phyloP scores from a whole-genome alignment of 2,113 vertebrate genomes.

The Porphyrio hochstetteri region DNA sequence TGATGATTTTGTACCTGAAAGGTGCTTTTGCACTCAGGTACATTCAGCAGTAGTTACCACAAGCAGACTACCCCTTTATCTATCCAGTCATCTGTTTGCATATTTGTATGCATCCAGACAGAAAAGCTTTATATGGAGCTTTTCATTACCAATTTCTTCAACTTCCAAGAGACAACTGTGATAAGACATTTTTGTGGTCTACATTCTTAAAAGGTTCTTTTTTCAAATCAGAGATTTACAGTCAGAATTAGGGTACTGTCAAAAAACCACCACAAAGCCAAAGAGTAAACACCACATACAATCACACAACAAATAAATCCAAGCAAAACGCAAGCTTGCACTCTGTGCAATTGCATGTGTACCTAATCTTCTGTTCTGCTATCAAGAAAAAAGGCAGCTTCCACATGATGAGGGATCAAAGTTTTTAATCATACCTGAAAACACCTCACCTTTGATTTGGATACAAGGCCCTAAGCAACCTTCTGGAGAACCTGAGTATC shows the following conservation, averaged over 20 bases:
- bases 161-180: not conserved
- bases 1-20: not conserved
- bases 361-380: not conserved
- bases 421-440: not conserved
- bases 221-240: not conserved
- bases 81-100: not conserved
- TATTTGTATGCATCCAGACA: not conserved
- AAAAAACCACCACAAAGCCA: not conserved
- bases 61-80: not conserved
- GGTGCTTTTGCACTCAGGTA: not conserved
- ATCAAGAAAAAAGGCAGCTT: not conserved
- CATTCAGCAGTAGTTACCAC: no score
- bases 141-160: not conserved
- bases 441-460: not conserved
- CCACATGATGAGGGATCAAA: fast-evolving
- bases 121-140: not conserved
- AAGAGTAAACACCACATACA: not conserved
- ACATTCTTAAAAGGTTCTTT: not conserved
- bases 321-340: not conserved
- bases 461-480: not conserved
- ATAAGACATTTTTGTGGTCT: not conserved
- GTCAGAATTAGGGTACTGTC: not conserved
- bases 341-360: fast-evolving
- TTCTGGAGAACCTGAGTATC: not conserved
- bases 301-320: not conserved